These are phyloP conservation scores for Halcyon leucocephala DNA, from an alignment of 2,797 vertebrate species.

Conservation along the genomic window DNA sequence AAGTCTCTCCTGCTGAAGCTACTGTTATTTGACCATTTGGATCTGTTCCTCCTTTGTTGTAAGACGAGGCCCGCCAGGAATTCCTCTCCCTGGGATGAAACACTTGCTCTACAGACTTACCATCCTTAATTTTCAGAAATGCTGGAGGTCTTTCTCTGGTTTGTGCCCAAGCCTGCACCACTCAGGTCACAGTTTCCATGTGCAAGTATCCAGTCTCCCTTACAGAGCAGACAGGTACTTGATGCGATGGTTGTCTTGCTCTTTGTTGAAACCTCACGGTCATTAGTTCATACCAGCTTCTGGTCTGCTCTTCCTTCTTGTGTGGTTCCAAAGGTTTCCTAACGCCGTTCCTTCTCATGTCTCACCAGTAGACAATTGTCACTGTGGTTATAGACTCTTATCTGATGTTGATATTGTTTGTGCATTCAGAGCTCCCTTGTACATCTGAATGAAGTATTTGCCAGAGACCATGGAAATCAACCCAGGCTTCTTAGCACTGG, in stretches of 20 bases:
- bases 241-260: neutral
- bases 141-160: neutral
- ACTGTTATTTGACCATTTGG: slow-evolving; percentile 33
- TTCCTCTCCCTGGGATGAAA: neutral
- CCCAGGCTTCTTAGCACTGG: neutral
- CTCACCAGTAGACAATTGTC: neutral
- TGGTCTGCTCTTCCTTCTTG: neutral
- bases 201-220: neutral
- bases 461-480: neutral
- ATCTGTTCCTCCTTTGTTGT: slow-evolving; percentile 8
- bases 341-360: neutral
- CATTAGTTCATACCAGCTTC: neutral
- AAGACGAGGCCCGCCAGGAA: neutral
- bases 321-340: neutral
- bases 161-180: neutral
- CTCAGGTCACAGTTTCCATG: neutral
- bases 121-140: neutral
- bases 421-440: neutral
- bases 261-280: neutral
- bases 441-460: neutral
- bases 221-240: neutral
- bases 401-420: neutral
- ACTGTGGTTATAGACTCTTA: neutral
- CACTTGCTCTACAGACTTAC: neutral
- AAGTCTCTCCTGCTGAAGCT: neutral